Evolutionary conservation across 2,888 invertebrate genomes (phyloP).

Genomic region (Drosophila hawaiiensis): DNA sequence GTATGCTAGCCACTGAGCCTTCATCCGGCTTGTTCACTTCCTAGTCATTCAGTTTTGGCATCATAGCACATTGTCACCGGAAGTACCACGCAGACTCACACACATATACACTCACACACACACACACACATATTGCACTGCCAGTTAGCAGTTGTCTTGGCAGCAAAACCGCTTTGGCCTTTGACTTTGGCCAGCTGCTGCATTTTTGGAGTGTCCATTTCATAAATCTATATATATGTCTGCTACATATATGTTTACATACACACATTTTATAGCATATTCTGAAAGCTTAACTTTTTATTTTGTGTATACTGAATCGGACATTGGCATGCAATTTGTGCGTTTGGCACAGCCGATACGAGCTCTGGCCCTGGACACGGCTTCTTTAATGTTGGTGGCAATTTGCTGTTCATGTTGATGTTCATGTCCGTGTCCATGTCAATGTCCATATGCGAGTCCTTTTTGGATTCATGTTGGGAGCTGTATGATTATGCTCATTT

Average conservation of each 20-base stretch:
- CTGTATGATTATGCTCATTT: slow-evolving; percentile 23
- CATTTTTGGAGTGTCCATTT: slow-evolving; percentile 8
- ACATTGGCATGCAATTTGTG: slow-evolving; percentile 65
- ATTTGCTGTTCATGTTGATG: slow-evolving; percentile 7
- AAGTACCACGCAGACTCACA: slow-evolving; percentile 55
- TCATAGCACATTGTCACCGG: slow-evolving; percentile 79
- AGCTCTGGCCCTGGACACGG: slow-evolving; percentile 7
- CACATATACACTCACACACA: slow-evolving; percentile 7
- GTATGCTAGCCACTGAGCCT: slow-evolving; percentile 44
- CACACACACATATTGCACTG: slow-evolving; percentile 36
- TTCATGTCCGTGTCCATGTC: not conserved
- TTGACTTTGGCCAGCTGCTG: slow-evolving; percentile 44
- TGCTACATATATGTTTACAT: not conserved
- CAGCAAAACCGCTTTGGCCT: slow-evolving; percentile 52
- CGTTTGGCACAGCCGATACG: slow-evolving; percentile 45
- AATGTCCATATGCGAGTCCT: not conserved
- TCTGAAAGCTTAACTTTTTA: slow-evolving; percentile 24
- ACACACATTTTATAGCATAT: slow-evolving; percentile 30
- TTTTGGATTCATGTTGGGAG: not conserved
- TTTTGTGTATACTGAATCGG: slow-evolving; percentile 53
- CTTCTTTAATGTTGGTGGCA: not conserved
- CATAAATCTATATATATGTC: slow-evolving; percentile 9
- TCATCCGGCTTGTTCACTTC: slow-evolving; percentile 69
- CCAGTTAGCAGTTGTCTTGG: slow-evolving; percentile 71
- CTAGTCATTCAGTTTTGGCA: slow-evolving; percentile 55